Base-by-base conservation (phyloP, 1,140 invertebrate species). In the Papilio glaucus region DNA sequence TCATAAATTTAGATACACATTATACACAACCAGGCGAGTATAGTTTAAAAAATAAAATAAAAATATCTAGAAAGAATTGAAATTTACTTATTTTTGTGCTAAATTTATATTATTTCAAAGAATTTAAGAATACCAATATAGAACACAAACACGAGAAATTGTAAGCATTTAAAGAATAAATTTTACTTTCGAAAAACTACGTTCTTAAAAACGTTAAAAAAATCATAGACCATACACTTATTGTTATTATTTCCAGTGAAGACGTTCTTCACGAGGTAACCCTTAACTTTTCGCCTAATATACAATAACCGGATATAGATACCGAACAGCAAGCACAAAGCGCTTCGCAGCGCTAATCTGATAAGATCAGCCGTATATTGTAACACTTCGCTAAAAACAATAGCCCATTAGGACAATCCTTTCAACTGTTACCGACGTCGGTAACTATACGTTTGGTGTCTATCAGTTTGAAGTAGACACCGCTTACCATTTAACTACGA, bases 361-460 rank as follows among this genome's bases (percentile, higher is more conserved):
- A 81, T 83, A 87, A 84, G 60, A 53, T 65, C 72, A 65, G 39
- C 74, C 26, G 77, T 78, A 77, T 75, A 76, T 74, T 37, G 74
- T 61, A 77, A 72, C 67, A 57, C 78, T 87, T 85, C 87, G 37
- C 45, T 42, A 73, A 67, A 74, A 74, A 84, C 80, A 85, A 86
- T 81, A 68, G 77, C 2, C 72, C 80, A 81, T 85, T 82, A 82
- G 74, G 67, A 7, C 71, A 77, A 79, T 77, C 79, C 73, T 74
- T 79, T 81, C 69, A 67, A 75, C 71, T 68, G n/a, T 53, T 53
- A 29, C 71, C 61, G 61, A 68, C 33, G 53, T 45, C 26, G 33
- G 41, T 65, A 39, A 65, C 61, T 15, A 63, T 9, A 42, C 7
- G 15, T 62, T 6, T 29, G 10, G 8, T 53, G 45, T 18, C 15